Evolutionary conservation across 2,888 invertebrate species (phyloP).

Genomic region (Thera obeliscata): DNA sequence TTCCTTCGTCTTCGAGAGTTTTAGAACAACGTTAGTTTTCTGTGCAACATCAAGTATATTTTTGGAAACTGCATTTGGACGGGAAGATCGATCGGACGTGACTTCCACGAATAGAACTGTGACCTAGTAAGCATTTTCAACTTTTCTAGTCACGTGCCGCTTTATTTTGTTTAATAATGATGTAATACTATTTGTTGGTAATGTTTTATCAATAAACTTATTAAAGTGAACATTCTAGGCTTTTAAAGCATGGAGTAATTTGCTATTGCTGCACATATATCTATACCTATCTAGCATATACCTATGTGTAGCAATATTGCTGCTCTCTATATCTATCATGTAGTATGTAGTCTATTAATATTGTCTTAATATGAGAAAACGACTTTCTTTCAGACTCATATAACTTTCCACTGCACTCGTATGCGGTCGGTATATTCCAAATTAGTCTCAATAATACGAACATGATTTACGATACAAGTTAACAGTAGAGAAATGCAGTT

Average conservation of each 20-base stretch:
- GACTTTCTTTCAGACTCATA: conserved; percentile 52
- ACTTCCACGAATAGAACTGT: conserved; percentile 34
- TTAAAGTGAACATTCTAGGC: too few relatives aligned
- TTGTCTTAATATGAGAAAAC: conserved; percentile 46
- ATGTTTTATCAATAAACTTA: too few relatives aligned
- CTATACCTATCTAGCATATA: too few relatives aligned
- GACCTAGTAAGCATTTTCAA: conserved; percentile 42
- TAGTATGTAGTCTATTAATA: too few relatives aligned
- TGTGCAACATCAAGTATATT: conserved; percentile 44
- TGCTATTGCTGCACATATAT: too few relatives aligned
- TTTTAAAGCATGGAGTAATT: too few relatives aligned
- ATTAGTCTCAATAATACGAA: conserved; percentile 44
- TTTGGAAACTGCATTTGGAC: conserved; percentile 61
- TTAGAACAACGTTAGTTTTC: conserved; percentile 2
- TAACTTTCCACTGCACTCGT: conserved; percentile 55
- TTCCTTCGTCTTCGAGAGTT: neutral
- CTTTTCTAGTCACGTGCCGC: conserved; percentile 19
- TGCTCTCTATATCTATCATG: too few relatives aligned
- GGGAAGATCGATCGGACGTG: conserved; percentile 56
- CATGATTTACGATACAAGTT: conserved; percentile 19
- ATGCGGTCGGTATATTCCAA: conserved; percentile 43
- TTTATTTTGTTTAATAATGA: neutral
- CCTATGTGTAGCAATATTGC: too few relatives aligned
- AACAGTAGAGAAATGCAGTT: conserved; percentile 18
- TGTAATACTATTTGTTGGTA: too few relatives aligned